These are phyloP conservation scores for Embidobia sp. DNA, from an alignment of 2,888 invertebrate species.

Conservation along the genomic window DNA sequence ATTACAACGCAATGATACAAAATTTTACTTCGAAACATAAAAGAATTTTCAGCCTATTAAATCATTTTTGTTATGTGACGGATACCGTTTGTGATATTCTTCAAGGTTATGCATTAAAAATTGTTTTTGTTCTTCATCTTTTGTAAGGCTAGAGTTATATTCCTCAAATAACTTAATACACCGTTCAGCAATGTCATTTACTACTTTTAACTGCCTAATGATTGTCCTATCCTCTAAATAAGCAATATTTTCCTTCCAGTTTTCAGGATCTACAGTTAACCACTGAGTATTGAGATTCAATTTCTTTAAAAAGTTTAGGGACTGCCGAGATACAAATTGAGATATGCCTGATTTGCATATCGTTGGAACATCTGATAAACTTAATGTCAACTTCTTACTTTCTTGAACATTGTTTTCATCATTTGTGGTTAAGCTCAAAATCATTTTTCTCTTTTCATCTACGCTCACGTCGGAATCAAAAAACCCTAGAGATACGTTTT, in stretches of 20 bases:
- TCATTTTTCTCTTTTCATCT: neutral
- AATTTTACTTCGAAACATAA: too few species aligned
- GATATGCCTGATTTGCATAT: neutral
- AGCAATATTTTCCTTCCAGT: neutral
- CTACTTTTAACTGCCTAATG: neutral
- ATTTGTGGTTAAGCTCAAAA: neutral
- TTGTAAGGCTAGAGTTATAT: neutral
- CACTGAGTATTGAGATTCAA: conserved; percentile 9
- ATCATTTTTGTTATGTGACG: neutral
- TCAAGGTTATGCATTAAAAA: neutral
- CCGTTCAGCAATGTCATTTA: conserved; percentile 2
- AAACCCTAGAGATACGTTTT: neutral
- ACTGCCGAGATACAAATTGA: neutral
- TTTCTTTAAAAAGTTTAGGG: neutral
- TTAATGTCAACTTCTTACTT: neutral
- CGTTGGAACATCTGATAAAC: neutral
- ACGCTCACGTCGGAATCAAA: conserved; percentile 3
- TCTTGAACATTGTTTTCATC: neutral
- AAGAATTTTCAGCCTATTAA: too few species aligned
- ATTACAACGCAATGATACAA: too few species aligned
- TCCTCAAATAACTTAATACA: neutral
- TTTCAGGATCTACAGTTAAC: conserved; percentile 1
- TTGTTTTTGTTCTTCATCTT: neutral
- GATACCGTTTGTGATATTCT: neutral
- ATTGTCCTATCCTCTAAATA: neutral